Conservation (phyloP, 2,797 vertebrate genomes). For the Gallinago nigripennis region DNA sequence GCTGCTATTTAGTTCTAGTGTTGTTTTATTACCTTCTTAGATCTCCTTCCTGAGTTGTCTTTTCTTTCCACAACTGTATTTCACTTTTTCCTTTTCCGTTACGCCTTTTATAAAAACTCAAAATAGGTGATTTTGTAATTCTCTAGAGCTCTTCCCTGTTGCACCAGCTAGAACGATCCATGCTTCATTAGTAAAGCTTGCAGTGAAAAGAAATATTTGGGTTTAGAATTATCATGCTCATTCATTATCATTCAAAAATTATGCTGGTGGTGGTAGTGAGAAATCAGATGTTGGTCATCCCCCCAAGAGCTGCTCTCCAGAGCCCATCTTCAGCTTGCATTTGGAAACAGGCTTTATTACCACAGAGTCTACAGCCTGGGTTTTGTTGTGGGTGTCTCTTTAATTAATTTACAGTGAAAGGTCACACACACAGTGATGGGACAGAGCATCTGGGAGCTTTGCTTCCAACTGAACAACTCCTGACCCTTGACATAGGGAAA, state of each 20-base stretch:
- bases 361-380: not conserved
- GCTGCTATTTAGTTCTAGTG: not conserved
- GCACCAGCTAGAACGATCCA: not conserved
- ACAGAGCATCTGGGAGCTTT: not conserved
- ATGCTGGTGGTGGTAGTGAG: not conserved
- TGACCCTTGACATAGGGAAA: not conserved
- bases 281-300: not conserved
- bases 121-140: not conserved
- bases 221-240: not conserved
- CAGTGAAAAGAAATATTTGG: not conserved
- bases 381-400: not conserved
- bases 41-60: not conserved
- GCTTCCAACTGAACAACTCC: not conserved
- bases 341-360: not conserved
- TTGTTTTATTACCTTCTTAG: not conserved
- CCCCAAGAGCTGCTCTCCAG: not conserved
- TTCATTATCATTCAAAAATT: too few species aligned
- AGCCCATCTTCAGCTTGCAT: not conserved
- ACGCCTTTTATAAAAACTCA: not conserved
- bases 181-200: not conserved
- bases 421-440: not conserved
- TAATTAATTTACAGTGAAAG: not conserved
- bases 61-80: not conserved
- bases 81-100: not conserved
- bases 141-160: not conserved